These are phyloP conservation scores for Aulostomus chinensis DNA, from an alignment of 2,797 vertebrate species.

Conservation along the genomic window DNA sequence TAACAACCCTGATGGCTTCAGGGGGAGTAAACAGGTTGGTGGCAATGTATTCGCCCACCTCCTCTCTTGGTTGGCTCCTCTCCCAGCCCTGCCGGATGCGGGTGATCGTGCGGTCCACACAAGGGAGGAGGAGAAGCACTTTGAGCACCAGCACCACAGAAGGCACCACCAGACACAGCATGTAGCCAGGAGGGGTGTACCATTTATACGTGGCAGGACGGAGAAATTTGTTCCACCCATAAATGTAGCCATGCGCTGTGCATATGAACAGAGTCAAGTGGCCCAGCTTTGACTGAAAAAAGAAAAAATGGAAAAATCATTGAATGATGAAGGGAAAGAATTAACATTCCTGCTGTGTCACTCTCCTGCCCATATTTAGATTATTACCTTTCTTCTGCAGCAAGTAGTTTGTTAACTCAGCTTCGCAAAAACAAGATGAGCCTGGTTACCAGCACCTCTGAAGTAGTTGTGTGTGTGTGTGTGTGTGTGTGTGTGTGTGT, in stretches of 20 bases:
- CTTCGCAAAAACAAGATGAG: no score
- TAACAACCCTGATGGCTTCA: neutral
- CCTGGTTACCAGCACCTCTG: no score
- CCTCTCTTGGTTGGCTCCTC: conserved; percentile 51
- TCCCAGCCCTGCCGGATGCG: conserved; percentile 91
- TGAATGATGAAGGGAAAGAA: no score
- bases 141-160: conserved; percentile 86
- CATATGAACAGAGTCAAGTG: conserved; percentile 87
- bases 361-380: no score
- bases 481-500: no score
- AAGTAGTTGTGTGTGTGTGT: no score
- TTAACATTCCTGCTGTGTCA: no score
- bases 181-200: conserved; percentile 83
- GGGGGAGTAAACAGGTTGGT: conserved; percentile 37
- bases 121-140: conserved; percentile 85
- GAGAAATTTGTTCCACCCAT: conserved; percentile 85
- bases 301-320: neutral
- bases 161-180: conserved; percentile 85
- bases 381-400: no score
- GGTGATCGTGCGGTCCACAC: conserved; percentile 83
- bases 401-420: no score
- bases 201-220: conserved; percentile 73
- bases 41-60: conserved; percentile 9
- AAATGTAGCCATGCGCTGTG: conserved; percentile 85
- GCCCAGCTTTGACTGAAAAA: conserved; percentile 91